These are phyloP conservation scores for Brachypodius melanocephalos DNA, from an alignment of 2,113 vertebrate species.

Conservation along the genomic window DNA sequence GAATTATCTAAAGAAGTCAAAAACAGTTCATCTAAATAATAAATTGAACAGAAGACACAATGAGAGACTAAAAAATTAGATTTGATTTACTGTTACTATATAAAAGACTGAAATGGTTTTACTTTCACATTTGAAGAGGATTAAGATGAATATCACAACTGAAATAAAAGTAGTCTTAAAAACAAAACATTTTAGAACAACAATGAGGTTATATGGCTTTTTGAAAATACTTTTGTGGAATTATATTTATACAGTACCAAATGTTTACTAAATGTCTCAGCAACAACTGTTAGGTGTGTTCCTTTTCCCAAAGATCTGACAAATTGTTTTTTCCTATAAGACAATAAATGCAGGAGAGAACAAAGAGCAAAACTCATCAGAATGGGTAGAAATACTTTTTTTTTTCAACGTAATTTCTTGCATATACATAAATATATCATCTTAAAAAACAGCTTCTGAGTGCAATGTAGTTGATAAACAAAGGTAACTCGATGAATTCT, in stretches of 20 bases:
- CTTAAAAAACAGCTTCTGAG: not conserved
- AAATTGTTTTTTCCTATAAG: constrained; percentile 12
- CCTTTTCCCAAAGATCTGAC: constrained; percentile 21
- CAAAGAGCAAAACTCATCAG: constrained; percentile 17
- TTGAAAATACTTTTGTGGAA: not conserved
- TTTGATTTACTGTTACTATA: not conserved
- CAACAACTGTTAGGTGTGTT: not conserved
- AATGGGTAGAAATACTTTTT: not conserved
- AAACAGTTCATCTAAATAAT: not conserved
- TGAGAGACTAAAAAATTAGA: not conserved
- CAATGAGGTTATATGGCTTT: not conserved
- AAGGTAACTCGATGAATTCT: not conserved
- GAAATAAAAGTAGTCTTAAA: not conserved
- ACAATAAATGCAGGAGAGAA: constrained; percentile 16
- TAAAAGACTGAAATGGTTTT: not conserved
- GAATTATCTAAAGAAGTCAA: not conserved
- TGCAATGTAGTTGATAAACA: not conserved
- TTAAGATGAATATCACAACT: not conserved
- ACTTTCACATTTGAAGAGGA: not conserved
- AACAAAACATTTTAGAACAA: not conserved
- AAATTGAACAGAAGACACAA: not conserved
- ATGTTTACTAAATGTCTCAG: not conserved
- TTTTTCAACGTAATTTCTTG: not conserved
- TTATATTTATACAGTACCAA: constrained; percentile 20
- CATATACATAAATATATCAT: not conserved